Base-by-base conservation (phyloP, 1,140 invertebrate species). In the Notospermus geniculatus region DNA sequence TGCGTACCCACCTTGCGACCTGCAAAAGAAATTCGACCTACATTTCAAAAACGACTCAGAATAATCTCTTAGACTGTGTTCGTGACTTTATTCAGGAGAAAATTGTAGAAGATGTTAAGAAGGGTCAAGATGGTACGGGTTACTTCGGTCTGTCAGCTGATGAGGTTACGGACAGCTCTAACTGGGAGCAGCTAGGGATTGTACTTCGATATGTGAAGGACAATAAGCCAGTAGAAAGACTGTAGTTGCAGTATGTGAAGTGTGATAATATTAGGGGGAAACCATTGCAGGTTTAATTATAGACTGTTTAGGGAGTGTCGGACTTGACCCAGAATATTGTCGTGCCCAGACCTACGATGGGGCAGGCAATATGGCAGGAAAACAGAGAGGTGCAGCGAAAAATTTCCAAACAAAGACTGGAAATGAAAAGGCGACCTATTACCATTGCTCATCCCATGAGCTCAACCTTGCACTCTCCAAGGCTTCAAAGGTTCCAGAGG, bases 351-450 rank as follows among this genome's bases (percentile, higher is more conserved):
- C 68, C 17, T 61, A 65, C 56, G 66, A 67, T 41, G 63, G 58
- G 25, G 60, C 65, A 15, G 64, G 58, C n/a, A 68, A 65, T 30
- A 65, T 68, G 60, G 60, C 67, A 39, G 57, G 60, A 22, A 59
- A 50, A 45, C 28, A 60, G 25, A 54, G 22, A 19, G 63, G 63
- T 43, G 56, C 52, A 45, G 61, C 62, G 13, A 57, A 62, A 15
- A 36, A 19, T 27, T 63, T 66, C 43, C 36, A 28, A 54, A 19
- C 19, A 32, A 28, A 58, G 22, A 62, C 15, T 56, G 59, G 45
- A 52, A 57, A 19, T 43, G 11, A 11, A 19, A 19, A 58, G 32
- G 63, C 62, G 32, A 32, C 63, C 15, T 68, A 68, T 50, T 58
- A 64, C 55, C 60, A 68, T 46, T 62, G 59, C 55, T 54, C 52